phyloP scores from a whole-genome alignment of 2,888 invertebrate species.

The Myopa testacea region DNA sequence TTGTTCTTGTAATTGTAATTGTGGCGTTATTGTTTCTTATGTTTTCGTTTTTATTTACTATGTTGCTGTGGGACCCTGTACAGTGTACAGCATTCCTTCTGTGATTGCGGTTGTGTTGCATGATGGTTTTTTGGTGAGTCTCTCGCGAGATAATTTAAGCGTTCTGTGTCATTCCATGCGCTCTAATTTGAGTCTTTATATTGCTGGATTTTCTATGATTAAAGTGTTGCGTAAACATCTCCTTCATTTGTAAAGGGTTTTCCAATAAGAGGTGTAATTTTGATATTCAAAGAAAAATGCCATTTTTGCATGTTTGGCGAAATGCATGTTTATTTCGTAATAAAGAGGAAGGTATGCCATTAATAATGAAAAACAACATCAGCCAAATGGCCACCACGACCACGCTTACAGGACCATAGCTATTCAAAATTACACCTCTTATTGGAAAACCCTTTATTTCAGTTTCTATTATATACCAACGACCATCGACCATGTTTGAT shows the following conservation, averaged over 20 bases:
- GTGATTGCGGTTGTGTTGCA: neutral
- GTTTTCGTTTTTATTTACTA: neutral
- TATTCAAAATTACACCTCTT: no score
- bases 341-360: no score
- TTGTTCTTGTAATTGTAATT: slow-evolving; percentile 10
- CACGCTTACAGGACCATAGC: no score
- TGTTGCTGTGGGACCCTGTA: neutral
- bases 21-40: neutral
- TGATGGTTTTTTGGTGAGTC: neutral
- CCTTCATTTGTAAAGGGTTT: neutral
- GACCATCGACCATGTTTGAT: no score
- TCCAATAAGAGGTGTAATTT: no score
- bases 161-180: neutral
- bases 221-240: neutral
- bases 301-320: no score
- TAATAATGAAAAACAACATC: no score
- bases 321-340: no score
- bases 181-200: neutral
- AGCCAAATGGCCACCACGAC: no score
- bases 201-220: neutral
- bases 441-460: no score
- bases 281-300: no score
- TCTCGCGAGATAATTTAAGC: neutral
- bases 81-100: neutral
- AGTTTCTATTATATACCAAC: no score